Percentiles rank a stretch among this genome's conserved stretches.
Evolutionary conservation across 2,888 invertebrate genomes (phyloP).

Genomic region (Teleiodes luculella): DNA sequence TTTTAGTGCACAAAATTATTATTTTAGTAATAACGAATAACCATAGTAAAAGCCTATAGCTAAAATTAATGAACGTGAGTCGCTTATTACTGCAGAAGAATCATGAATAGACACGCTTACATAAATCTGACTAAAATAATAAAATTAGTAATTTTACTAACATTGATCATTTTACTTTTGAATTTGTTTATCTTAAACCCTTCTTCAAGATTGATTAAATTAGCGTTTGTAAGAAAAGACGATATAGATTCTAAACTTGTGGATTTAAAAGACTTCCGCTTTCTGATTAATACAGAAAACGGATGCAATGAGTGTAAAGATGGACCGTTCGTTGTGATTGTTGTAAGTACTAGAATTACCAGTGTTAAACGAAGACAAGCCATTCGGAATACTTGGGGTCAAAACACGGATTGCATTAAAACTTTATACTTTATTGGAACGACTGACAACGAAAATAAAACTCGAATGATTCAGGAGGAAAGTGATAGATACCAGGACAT

Average conservation of each 20-base stretch:
- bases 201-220: too few relatives aligned
- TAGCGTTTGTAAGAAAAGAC: too few relatives aligned
- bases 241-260: neutral
- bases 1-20: too few relatives aligned
- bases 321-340: neutral
- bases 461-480: neutral
- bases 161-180: too few relatives aligned
- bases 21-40: too few relatives aligned
- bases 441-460: neutral
- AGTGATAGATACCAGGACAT: neutral
- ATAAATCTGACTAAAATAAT: too few relatives aligned
- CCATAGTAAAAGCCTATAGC: too few relatives aligned
- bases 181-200: too few relatives aligned
- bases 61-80: too few relatives aligned
- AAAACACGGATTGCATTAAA: neutral
- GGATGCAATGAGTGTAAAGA: neutral
- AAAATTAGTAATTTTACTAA: too few relatives aligned
- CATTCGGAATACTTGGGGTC: neutral
- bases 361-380: neutral
- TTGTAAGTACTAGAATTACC: neutral
- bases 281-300: neutral
- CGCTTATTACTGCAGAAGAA: too few relatives aligned
- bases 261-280: neutral
- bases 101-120: too few relatives aligned
- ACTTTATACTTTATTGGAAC: neutral